Evolutionary conservation across 2,113 vertebrate genomes (phyloP), one percentile per base, ranked within the genome.

Genomic region (Thryonomys swinderianus): DNA sequence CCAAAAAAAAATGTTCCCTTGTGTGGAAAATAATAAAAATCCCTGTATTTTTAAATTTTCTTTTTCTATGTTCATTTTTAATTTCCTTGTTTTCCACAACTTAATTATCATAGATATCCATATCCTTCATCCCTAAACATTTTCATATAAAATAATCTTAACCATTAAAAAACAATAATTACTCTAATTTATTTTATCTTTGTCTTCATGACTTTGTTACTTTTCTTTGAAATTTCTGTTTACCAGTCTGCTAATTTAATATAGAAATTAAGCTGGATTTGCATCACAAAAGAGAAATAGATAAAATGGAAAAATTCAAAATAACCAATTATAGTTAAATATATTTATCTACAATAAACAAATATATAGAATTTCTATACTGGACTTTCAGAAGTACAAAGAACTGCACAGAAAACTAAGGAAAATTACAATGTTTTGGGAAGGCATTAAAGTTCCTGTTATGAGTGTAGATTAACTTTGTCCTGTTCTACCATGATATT

Each of bases 101-200:
- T 55, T 69, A 83, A 30, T 92, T 95, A 51, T 67, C n/a, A 37
- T 74, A 16, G 48, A 3, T 45, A 12, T 71, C 5, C 3, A 48
- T 32, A 23, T 32, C n/a, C 71, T 90, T 95, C 20, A 94, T n/a
- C 81, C 92, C 64, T n/a, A 61, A 81, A 18, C 25, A 25, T 87
- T 71, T 80, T 91, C 23, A 62, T n/a, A 62, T 45, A 55, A 89
- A 62, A 18, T 80, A 42, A 3, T 34, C 10, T 64, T 73, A 85
- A 61, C 9, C 5, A 0, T 79, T 82, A 45, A 79, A 76, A 55
- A 86, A 37, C 16, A 89, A 78, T 55, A 59, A 32, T 48, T 79
- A 7, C 51, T 67, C 37, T 79, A 78, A 40, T 6, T 76, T 73
- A 10, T 74, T 85, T 93, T 23, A 62, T 89, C 85, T 6, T 5